Percentiles rank a stretch among this genome's conserved stretches.
Evolutionary conservation across 2,113 vertebrate species (phyloP).

Genomic region (Odocoileus virginianus): DNA sequence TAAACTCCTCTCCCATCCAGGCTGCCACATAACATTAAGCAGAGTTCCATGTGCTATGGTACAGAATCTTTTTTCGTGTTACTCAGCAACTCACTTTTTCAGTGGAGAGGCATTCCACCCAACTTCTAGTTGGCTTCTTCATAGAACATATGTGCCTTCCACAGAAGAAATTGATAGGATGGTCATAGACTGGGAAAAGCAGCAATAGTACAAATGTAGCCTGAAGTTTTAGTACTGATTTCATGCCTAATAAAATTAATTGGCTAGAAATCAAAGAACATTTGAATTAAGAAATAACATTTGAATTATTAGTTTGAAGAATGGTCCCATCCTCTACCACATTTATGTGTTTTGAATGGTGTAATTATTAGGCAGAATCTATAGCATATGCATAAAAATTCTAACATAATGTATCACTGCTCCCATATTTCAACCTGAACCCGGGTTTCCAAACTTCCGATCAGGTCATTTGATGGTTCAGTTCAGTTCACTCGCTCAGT

Average conservation of each 20-base stretch:
- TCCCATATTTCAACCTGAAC: not conserved
- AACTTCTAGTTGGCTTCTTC: conserved; percentile 91
- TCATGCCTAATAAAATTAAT: not conserved
- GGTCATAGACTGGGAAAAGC: conserved; percentile 94
- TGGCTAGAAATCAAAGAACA: not conserved
- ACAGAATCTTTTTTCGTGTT: not conserved
- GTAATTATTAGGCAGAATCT: not conserved
- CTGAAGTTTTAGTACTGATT: not conserved
- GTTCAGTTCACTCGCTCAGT: not conserved
- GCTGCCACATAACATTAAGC: no score
- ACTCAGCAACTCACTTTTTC: not conserved
- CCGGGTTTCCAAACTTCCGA: not conserved
- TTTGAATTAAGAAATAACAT: not conserved
- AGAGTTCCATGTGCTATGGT: no score
- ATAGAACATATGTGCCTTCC: conserved; percentile 91
- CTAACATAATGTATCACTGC: not conserved
- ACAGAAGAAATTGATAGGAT: conserved; percentile 92
- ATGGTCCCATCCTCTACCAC: not conserved
- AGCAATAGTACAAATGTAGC: conserved; percentile 81
- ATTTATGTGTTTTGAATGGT: not conserved
- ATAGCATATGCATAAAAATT: not conserved
- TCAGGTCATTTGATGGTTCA: not conserved
- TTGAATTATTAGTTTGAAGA: not conserved
- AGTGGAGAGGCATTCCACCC: conserved; percentile 95
- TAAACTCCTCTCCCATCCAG: no score